These are phyloP conservation scores for Pollenia labialis DNA, from an alignment of 2,888 invertebrate genomes.

Conservation along the genomic window DNA sequence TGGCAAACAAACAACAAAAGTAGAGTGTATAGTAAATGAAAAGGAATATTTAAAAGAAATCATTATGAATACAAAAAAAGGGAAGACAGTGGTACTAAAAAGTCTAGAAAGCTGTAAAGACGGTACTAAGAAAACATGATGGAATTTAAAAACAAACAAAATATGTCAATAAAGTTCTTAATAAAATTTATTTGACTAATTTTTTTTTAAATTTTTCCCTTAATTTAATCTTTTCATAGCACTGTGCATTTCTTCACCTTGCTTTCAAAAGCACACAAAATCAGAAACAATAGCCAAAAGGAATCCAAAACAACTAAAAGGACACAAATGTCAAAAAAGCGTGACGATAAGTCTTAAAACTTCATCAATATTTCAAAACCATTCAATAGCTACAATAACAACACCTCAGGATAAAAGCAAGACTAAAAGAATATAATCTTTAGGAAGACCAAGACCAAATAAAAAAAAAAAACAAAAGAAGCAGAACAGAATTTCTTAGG, in stretches of 20 bases:
- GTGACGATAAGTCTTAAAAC: slow-evolving; percentile 82
- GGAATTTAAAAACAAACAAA: too few species aligned
- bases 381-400: slow-evolving; percentile 38
- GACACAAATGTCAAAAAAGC: slow-evolving; percentile 81
- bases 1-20: slow-evolving; percentile 37
- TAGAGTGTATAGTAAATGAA: slow-evolving; percentile 32
- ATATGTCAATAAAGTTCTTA: too few species aligned
- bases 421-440: slow-evolving; percentile 2
- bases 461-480: slow-evolving; percentile 17
- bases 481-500: slow-evolving; percentile 13
- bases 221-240: slow-evolving; percentile 1
- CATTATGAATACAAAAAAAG: slow-evolving; percentile 30
- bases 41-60: slow-evolving; percentile 56
- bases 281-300: slow-evolving; percentile 11
- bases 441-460: slow-evolving; percentile 15
- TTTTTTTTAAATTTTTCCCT: too few species aligned
- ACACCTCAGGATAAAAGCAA: slow-evolving; percentile 22
- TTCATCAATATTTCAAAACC: slow-evolving; percentile 62
- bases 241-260: slow-evolving; percentile 5
- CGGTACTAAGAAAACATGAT: too few species aligned
- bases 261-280: background rate
- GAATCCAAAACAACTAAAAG: slow-evolving; percentile 72
- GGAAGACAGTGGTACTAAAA: slow-evolving; percentile 51
- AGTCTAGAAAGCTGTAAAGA: background rate
- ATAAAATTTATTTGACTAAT: too few species aligned